Base-by-base conservation (phyloP, 2,888 invertebrate species). In the Idaea aversata region DNA sequence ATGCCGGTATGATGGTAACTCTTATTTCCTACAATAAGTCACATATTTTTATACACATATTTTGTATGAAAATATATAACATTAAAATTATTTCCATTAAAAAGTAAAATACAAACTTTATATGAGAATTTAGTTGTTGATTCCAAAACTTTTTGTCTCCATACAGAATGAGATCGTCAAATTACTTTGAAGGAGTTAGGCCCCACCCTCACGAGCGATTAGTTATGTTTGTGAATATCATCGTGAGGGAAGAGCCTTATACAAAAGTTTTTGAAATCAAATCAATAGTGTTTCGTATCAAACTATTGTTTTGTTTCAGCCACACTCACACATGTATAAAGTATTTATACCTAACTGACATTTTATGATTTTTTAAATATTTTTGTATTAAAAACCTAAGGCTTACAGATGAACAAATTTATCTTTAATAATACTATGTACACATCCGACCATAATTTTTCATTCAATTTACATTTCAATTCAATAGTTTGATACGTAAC, bases 151-250 rank as follows among this genome's bases (percentile, higher is more conserved):
- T 70, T 75, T 78, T 75, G 72, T 65, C 78, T 76, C 75, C 80
- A 75, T 75, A 71, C 63, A 16, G 74, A 68, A 76, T 87, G 86
- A 87, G 86, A 87, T 87, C 86, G 84, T 81, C 76, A 70, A 68
- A 74, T 79, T 78, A 72, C 71, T 77, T 81, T 47, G 47, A 47
- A 47, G 47, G 47, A 47, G 47, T 47, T 47, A 10, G 47, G 47
- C 2, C 47, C 5, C 13, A 13, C 13, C 4, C 47, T 10, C 10
- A 4, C 47, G 10, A 47, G 47, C 47, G 7, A 47, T 47, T 10
- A 47, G 47, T 47, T 47, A 10, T 10, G 2, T 47, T 47, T 5
- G 47, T 47, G 47, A 36, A 25, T 25, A 25, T 25, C 25, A 1
- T 36, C 36, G 36, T 36, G 36, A 4, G 10, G 10, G 6, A 36